Base-by-base conservation (phyloP, 2,888 invertebrate species). In the Petrophora chlorosata region DNA sequence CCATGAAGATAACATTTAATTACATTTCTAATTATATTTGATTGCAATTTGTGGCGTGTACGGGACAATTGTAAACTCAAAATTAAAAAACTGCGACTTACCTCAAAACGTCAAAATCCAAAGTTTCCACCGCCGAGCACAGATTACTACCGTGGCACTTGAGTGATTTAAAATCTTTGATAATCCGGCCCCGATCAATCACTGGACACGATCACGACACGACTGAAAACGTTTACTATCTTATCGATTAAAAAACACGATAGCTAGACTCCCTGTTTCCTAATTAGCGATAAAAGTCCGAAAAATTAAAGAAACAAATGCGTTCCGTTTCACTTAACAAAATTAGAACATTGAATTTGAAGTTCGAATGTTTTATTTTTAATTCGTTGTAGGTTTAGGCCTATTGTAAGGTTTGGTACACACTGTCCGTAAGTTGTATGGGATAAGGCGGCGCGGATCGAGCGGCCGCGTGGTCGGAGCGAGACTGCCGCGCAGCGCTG, bases 61-160 rank as follows among this genome's bases (percentile, higher is more conserved):
- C 19, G 2, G 4, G 4, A 19, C 30, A 14, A 3, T 13, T 2
- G 13, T 7, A 8, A 28, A 19, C 13, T 13, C 30, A 3, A 36
- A 48, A 39, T 14, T 16, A 35, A 41, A 22, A 42, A 60, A 34
- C 14, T 61, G 63, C 55, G 54, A 76, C 85, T 85, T 63, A 87
- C 87, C 86, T 66, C 47, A 52, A 65, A 65, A 53, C 67, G 68
- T 72, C 66, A 82, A 82, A 87, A 86, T 86, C 86, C 86, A 86
- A 85, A 74, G 67, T 70, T 65, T 38, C 42, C 63, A 65, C 22
- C 23, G 34, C 33, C 26, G 5, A 28, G 26, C 57, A 57, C 55
- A 50, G 42, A 39, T 38, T 30, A 5, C 59, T 64, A 44, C 62
- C 66, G 61, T 53, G 36, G 42, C 49, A 72, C 71, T 65, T 67